phyloP scores from a whole-genome alignment of 2,888 invertebrate species.

The Agrilus cyanescens region DNA sequence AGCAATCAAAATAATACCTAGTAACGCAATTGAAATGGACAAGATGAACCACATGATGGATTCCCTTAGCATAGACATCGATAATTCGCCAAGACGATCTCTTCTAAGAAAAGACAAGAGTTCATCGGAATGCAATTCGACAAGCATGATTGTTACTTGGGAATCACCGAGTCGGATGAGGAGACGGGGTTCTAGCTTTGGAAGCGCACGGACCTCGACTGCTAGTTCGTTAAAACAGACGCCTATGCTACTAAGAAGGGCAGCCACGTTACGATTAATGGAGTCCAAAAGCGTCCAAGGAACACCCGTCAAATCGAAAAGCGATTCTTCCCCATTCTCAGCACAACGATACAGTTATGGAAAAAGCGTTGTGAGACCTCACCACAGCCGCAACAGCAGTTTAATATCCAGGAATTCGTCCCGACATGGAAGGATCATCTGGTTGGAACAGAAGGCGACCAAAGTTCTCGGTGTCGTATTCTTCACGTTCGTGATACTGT shows the following conservation, averaged over 20 bases:
- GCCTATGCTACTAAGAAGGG: slow-evolving; percentile 42
- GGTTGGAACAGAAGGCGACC: slow-evolving; percentile 90
- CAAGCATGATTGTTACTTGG: slow-evolving; percentile 56
- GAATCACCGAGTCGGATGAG: slow-evolving; percentile 43
- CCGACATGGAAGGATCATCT: slow-evolving; percentile 70
- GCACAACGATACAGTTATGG: slow-evolving; percentile 33
- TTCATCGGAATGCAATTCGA: slow-evolving; percentile 24
- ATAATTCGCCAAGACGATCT: slow-evolving; percentile 27
- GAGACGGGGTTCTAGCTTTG: slow-evolving; percentile 56
- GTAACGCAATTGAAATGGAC: slow-evolving; percentile 12
- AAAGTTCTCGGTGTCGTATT: slow-evolving; percentile 91
- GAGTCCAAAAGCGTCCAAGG: slow-evolving; percentile 28
- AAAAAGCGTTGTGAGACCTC: slow-evolving; percentile 41
- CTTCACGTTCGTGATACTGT: slow-evolving; percentile 85
- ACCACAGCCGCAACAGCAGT: slow-evolving; percentile 69
- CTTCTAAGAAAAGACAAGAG: slow-evolving; percentile 20
- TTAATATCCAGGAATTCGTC: slow-evolving; percentile 72
- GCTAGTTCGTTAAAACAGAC: slow-evolving; percentile 38
- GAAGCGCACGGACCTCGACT: slow-evolving; percentile 49
- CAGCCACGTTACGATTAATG: slow-evolving; percentile 49
- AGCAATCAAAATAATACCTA: slow-evolving; percentile 42
- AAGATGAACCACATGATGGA: neutral
- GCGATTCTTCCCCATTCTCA: slow-evolving; percentile 45
- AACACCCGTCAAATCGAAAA: slow-evolving; percentile 31
- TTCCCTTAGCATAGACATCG: slow-evolving; percentile 1